Conservation (phyloP, 2,797 vertebrate genomes). For the Synaphobranchus kaupii region DNA sequence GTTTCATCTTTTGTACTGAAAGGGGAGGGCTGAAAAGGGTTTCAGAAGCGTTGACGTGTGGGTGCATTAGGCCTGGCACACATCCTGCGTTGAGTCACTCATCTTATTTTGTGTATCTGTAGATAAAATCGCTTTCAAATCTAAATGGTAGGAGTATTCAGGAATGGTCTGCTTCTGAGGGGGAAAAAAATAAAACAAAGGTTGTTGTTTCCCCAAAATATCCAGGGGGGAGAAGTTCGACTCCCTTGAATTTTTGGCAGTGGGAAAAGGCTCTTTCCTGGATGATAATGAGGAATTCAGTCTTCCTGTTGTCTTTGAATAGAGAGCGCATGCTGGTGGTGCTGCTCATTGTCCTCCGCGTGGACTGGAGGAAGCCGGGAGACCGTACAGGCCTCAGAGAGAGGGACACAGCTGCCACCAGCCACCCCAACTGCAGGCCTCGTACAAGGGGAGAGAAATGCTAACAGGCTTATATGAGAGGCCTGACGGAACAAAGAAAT, state of each 20-base stretch:
- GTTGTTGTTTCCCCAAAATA: constrained; percentile 10
- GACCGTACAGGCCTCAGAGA: not conserved
- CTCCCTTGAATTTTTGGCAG: not conserved
- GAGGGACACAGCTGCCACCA: not conserved
- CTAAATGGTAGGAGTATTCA: not conserved
- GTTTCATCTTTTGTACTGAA: not conserved
- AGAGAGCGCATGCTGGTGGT: not conserved
- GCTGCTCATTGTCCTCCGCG: not conserved
- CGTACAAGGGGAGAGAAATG: not conserved
- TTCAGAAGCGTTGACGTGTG: not conserved
- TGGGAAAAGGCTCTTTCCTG: not conserved
- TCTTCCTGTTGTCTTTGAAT: constrained; percentile 11
- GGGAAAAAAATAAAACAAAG: not conserved
- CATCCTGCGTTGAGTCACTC: not conserved
- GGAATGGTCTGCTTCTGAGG: not conserved
- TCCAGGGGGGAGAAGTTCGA: not conserved
- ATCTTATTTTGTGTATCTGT: not conserved
- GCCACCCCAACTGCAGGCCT: not conserved
- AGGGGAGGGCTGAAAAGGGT: not conserved
- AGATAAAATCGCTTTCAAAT: not conserved
- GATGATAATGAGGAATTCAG: not conserved
- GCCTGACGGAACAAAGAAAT: not conserved
- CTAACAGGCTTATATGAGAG: not conserved
- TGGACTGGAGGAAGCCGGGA: not conserved
- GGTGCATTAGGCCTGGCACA: not conserved